Conservation (phyloP, 1,140 invertebrate genomes). For the Kradibia gibbosae region DNA sequence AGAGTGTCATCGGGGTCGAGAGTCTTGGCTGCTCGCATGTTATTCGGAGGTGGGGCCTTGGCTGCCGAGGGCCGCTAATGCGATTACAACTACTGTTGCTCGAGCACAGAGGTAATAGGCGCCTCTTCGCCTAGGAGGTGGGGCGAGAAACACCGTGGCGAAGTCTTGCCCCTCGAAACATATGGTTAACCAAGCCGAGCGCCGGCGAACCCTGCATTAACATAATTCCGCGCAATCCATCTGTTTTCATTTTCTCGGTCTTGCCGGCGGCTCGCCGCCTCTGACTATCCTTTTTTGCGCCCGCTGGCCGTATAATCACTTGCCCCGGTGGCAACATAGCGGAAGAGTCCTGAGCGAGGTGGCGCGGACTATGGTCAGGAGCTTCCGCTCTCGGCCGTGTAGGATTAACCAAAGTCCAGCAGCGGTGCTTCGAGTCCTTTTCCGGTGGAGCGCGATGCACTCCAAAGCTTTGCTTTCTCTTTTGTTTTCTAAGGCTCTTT, state of each 20-base stretch:
- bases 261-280: not conserved
- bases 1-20: slow-evolving; percentile 4
- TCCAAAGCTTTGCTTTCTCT: too few relatives aligned
- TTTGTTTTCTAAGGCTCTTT: too few relatives aligned
- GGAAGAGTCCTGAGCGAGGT: too few relatives aligned
- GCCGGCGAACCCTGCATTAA: slow-evolving; percentile 33
- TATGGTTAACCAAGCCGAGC: slow-evolving; percentile 34
- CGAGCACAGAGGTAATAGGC: not conserved
- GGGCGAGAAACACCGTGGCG: not conserved
- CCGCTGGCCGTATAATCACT: not conserved
- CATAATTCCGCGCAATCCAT: slow-evolving; percentile 47
- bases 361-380: too few relatives aligned
- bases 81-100: slow-evolving; percentile 41
- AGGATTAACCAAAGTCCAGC: too few relatives aligned
- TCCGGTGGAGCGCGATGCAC: too few relatives aligned
- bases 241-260: slow-evolving; percentile 32
- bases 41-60: not conserved
- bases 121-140: not conserved
- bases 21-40: not conserved
- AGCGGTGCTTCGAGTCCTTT: too few relatives aligned
- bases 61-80: slow-evolving; percentile 9
- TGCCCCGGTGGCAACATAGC: not conserved
- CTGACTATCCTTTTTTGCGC: not conserved
- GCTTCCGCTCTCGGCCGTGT: not conserved
- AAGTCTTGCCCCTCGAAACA: not conserved